Evolutionary conservation across 2,113 vertebrate genomes (phyloP).

Genomic region (Pundamilia nyererei): DNA sequence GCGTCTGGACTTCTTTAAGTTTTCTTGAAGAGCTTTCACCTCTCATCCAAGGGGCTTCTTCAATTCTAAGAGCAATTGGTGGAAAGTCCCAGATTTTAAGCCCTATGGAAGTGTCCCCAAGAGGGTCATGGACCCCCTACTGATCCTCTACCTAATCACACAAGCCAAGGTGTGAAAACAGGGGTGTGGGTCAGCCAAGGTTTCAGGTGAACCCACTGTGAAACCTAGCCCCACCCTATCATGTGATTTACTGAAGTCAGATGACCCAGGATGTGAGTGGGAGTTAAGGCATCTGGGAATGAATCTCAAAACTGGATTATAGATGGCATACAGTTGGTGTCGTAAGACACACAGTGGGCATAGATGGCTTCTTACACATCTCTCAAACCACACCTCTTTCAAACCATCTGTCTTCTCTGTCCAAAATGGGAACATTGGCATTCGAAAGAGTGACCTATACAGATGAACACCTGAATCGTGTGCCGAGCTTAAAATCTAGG

Average conservation of each 20-base stretch:
- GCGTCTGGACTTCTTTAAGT: neutral
- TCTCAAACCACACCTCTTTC: neutral
- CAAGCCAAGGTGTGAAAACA: neutral
- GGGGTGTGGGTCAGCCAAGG: neutral
- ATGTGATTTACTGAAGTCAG: neutral
- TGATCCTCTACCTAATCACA: neutral
- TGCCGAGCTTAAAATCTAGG: neutral
- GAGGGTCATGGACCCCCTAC: neutral
- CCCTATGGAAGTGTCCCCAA: neutral
- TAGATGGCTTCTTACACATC: neutral
- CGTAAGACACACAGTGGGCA: fast-evolving
- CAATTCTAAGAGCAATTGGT: neutral
- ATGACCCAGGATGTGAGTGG: neutral
- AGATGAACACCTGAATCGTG: neutral
- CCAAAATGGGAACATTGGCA: neutral
- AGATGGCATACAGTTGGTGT: fast-evolving
- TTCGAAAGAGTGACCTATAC: neutral
- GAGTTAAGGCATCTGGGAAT: neutral
- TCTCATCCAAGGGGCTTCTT: neutral
- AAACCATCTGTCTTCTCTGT: neutral
- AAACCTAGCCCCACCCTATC: neutral
- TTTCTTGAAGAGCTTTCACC: neutral
- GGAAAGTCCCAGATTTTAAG: neutral
- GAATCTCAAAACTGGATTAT: neutral
- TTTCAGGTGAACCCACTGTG: neutral